A percentile compares a stretch with the other conserved stretches of the same genome.
Evolutionary conservation across 2,888 invertebrate genomes (phyloP).

Genomic region (Lampropteryx suffumata): DNA sequence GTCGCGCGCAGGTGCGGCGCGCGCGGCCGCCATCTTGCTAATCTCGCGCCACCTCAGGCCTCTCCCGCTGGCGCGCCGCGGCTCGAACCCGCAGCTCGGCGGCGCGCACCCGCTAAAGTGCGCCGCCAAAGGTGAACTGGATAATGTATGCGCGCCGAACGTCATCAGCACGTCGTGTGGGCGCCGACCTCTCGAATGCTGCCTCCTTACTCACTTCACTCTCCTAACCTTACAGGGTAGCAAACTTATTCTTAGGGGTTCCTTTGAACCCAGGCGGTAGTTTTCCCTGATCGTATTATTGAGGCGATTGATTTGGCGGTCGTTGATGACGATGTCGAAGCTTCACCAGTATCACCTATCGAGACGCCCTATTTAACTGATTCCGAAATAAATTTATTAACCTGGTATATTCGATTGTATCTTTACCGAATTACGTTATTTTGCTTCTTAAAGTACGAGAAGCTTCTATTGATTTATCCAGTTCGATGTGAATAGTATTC

Average conservation of each 20-base stretch:
- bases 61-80: no score
- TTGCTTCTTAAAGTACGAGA: no score
- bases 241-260: no score
- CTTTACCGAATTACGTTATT: no score
- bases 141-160: conserved; percentile 80
- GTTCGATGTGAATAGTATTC: neutral
- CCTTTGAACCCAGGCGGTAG: no score
- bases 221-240: neutral
- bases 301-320: no score
- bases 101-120: conserved; percentile 81
- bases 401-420: no score
- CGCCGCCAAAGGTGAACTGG: conserved; percentile 83
- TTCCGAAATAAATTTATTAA: no score
- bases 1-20: conserved; percentile 96
- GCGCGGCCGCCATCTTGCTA: conserved; percentile 96
- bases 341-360: no score
- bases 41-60: conserved; percentile 91
- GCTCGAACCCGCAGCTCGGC: conserved; percentile 74
- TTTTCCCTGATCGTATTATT: no score
- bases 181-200: conserved; percentile 43
- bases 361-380: no score
- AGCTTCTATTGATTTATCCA: neutral
- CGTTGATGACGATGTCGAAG: no score
- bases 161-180: conserved; percentile 75
- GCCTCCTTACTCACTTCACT: neutral